These are phyloP conservation scores for Zingel zingel DNA, from an alignment of 2,113 vertebrate genomes.

Conservation along the genomic window DNA sequence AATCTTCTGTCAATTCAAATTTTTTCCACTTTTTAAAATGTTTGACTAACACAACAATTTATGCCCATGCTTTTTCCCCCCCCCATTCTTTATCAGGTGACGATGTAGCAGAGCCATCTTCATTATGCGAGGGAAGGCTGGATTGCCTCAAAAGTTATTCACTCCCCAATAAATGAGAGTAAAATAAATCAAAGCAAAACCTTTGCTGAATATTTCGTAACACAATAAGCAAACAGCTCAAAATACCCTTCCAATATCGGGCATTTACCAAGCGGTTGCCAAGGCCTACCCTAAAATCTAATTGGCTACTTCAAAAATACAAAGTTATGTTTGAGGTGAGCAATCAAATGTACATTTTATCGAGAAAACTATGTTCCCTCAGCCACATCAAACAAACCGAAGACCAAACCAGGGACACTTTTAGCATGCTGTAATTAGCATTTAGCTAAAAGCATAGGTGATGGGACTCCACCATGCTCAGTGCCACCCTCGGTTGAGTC, in stretches of 20 bases:
- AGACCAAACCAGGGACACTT: background rate
- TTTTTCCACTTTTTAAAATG: background rate
- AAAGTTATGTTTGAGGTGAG: background rate
- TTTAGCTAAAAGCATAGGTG: background rate
- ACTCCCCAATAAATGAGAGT: background rate
- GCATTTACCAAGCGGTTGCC: no score
- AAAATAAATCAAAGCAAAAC: constrained; percentile 1
- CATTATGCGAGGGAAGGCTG: constrained; percentile 12
- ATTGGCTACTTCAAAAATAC: background rate
- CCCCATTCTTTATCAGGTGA: constrained; percentile 43
- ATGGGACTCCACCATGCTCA: background rate
- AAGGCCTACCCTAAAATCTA: background rate
- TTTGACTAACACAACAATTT: background rate
- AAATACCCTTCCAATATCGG: background rate
- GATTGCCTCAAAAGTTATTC: background rate
- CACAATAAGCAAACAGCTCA: constrained; percentile 5
- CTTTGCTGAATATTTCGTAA: background rate
- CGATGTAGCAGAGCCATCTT: constrained; percentile 26
- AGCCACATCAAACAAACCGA: background rate
- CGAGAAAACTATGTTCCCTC: background rate
- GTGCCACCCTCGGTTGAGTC: background rate
- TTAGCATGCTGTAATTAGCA: background rate
- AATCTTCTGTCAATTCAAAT: background rate
- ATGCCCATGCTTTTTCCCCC: background rate
- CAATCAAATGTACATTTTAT: background rate